These are phyloP conservation scores for Equus quagga DNA, from an alignment of 2,113 vertebrate species.

Conservation along the genomic window DNA sequence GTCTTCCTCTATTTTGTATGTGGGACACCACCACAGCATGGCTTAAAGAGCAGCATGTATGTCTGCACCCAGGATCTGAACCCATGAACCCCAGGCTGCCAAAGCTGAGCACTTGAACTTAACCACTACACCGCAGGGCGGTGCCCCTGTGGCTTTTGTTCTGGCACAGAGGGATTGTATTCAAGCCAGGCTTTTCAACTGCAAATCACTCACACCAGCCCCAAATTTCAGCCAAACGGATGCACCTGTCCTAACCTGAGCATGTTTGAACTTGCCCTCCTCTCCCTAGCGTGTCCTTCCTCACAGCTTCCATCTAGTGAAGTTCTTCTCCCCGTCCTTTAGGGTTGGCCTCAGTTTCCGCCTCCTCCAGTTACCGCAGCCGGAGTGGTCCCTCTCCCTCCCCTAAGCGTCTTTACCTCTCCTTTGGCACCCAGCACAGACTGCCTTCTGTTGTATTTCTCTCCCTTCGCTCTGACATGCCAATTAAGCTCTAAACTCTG, in stretches of 20 bases:
- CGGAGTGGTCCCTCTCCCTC: neutral
- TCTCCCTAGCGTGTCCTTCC: neutral
- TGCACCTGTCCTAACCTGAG: neutral
- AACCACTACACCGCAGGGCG: too few species aligned
- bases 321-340: neutral
- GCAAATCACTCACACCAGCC: neutral
- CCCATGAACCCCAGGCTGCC: too few species aligned
- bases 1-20: too few species aligned
- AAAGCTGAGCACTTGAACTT: too few species aligned
- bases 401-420: neutral
- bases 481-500: neutral
- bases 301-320: neutral
- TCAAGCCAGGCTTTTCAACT: conserved; percentile 50
- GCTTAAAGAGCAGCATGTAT: too few species aligned
- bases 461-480: neutral
- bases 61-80: too few species aligned
- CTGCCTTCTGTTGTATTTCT: neutral
- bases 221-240: conserved; percentile 30
- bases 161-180: conserved; percentile 23
- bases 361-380: neutral
- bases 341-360: neutral
- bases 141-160: conserved; percentile 53
- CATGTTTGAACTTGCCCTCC: neutral
- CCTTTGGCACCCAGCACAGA: neutral
- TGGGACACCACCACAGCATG: too few species aligned